These are phyloP conservation scores for Micromys minutus DNA, from an alignment of 2,113 vertebrate genomes.

Conservation along the genomic window DNA sequence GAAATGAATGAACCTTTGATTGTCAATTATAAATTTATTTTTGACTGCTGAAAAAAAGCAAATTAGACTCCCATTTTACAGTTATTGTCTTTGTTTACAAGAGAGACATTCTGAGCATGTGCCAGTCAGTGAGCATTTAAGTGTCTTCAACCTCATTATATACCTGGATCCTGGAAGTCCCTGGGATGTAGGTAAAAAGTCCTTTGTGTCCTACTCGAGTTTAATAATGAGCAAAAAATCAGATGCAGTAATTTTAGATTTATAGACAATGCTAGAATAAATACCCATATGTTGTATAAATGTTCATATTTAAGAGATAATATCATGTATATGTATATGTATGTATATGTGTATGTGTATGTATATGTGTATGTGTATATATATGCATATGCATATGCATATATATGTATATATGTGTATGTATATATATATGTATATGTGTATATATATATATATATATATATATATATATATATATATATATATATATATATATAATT, in stretches of 20 bases:
- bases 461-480: not conserved
- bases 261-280: not conserved
- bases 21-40: not conserved
- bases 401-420: not conserved
- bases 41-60: slow-evolving; percentile 22
- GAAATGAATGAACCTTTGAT: slow-evolving; percentile 12
- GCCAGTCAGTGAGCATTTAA: not conserved
- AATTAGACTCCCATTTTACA: not conserved
- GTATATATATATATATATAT: not conserved
- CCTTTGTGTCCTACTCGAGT: not conserved
- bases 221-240: not conserved
- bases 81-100: not conserved
- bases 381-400: not conserved
- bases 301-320: not conserved
- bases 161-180: slow-evolving; percentile 1
- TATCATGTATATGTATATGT: not conserved
- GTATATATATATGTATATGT: not conserved
- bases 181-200: not conserved
- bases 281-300: not conserved
- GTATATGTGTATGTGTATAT: not conserved
- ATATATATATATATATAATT: not conserved
- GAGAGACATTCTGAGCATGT: not conserved
- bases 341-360: not conserved
- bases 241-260: not conserved
- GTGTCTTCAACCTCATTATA: not conserved